Percentiles rank a stretch among this genome's conserved stretches.
phyloP scores from a whole-genome alignment of 2,113 vertebrate species.

The Melanerpes formicivorus region DNA sequence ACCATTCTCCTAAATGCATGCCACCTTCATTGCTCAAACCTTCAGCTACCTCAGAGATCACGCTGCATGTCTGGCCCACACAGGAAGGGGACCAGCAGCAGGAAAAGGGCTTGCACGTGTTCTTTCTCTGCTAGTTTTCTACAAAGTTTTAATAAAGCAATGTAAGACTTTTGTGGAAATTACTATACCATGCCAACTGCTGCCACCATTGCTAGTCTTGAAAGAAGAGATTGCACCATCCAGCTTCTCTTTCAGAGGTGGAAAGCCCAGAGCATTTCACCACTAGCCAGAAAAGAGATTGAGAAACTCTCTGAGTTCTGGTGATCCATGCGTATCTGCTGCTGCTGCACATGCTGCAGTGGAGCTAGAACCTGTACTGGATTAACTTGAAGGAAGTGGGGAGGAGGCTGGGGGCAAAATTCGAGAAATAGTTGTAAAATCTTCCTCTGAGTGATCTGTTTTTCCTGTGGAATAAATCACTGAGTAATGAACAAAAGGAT shows the following conservation, averaged over 20 bases:
- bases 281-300: not conserved
- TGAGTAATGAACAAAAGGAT: not conserved
- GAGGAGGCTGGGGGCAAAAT: not conserved
- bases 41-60: not conserved
- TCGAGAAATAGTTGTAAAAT: not conserved
- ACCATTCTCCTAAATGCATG: not conserved
- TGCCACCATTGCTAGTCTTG: not conserved
- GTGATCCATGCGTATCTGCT: not conserved
- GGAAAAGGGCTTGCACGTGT: not conserved
- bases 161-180: not conserved
- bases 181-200: not conserved
- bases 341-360: not conserved
- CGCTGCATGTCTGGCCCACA: not conserved
- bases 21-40: accelerated
- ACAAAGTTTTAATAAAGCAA: not conserved
- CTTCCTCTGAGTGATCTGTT: not conserved
- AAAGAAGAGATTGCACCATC: not conserved
- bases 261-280: not conserved
- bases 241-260: not conserved
- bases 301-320: accelerated
- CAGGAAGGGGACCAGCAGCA: not conserved
- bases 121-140: not conserved
- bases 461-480: slow-evolving; percentile 8
- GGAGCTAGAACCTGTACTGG: not conserved
- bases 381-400: not conserved